These are phyloP conservation scores for Onychomys torridus DNA, from an alignment of 2,797 vertebrate genomes.

Conservation along the genomic window DNA sequence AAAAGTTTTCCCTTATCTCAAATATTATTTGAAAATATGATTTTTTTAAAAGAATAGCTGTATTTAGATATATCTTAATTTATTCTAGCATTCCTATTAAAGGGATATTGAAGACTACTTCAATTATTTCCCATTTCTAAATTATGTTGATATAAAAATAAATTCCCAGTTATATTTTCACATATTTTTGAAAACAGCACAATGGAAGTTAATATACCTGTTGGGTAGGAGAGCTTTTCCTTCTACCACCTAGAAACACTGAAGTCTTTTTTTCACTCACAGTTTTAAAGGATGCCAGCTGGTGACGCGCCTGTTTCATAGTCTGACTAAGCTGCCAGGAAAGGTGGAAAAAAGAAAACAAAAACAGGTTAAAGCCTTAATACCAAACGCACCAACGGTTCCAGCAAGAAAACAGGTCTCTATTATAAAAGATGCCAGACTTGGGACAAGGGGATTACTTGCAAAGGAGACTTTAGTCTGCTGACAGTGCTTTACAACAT, in stretches of 20 bases:
- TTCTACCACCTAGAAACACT: conserved; percentile 86
- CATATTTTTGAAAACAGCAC: background rate
- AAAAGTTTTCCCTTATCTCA: conserved; percentile 33
- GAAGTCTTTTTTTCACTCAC: conserved; percentile 74
- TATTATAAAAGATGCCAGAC: conserved; percentile 48
- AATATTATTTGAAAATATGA: conserved; percentile 1
- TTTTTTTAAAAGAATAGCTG: conserved; percentile 61
- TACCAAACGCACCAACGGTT: conserved; percentile 53
- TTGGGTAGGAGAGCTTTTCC: conserved; percentile 84
- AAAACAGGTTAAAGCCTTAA: conserved; percentile 72
- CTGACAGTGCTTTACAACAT: background rate
- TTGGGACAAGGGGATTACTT: conserved; percentile 46
- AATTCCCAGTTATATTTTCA: conserved; percentile 32
- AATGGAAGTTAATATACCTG: conserved; percentile 88
- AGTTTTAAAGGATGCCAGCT: conserved; percentile 91
- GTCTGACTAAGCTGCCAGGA: conserved; percentile 88
- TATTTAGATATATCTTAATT: background rate
- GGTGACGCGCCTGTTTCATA: conserved; percentile 90
- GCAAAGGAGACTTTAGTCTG: conserved; percentile 13
- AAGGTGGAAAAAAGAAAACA: conserved; percentile 64
- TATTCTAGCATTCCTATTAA: conserved; percentile 26
- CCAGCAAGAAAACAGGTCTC: conserved; percentile 68
- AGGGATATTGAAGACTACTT: conserved; percentile 43
- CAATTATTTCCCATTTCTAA: conserved; percentile 46
- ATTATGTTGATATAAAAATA: conserved; percentile 40